These are phyloP conservation scores for Naso thynnoides DNA, from an alignment of 2,797 vertebrate genomes.

Conservation along the genomic window DNA sequence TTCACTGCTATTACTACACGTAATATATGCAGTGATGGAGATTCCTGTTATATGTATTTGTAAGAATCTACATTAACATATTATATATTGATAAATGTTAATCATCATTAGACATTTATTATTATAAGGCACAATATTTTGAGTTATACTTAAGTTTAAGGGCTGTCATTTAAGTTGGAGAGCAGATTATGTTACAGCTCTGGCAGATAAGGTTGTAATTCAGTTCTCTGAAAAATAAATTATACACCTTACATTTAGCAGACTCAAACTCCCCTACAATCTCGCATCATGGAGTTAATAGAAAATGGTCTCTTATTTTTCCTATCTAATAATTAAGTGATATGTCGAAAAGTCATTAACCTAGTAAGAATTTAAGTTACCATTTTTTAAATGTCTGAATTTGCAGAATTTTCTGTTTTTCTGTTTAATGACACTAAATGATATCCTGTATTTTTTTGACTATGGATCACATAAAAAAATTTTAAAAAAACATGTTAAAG, in stretches of 20 bases:
- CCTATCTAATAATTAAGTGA: no score
- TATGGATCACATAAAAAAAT: not conserved
- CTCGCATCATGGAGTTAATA: no score
- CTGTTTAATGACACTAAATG: not conserved
- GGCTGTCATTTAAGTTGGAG: not conserved
- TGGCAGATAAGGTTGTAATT: no score
- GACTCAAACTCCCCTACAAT: no score
- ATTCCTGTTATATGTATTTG: no score
- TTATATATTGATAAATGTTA: no score
- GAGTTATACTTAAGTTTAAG: not conserved
- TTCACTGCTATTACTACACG: not conserved
- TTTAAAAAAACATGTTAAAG: not conserved
- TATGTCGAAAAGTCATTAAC: no score
- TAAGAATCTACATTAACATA: no score
- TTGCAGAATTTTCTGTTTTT: not conserved
- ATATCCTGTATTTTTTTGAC: not conserved
- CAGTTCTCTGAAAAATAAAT: slow-evolving; percentile 12
- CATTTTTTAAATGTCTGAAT: not conserved
- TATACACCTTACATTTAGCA: no score
- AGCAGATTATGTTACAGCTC: no score
- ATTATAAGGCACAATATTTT: not conserved
- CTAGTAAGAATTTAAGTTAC: no score
- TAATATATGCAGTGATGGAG: not conserved
- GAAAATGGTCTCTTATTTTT: no score
- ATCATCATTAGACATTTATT: slow-evolving; percentile 7